A percentile compares a stretch with the other conserved stretches of the same genome.
Evolutionary conservation across 2,113 vertebrate genomes (phyloP).

Genomic region (Panthera tigris): DNA sequence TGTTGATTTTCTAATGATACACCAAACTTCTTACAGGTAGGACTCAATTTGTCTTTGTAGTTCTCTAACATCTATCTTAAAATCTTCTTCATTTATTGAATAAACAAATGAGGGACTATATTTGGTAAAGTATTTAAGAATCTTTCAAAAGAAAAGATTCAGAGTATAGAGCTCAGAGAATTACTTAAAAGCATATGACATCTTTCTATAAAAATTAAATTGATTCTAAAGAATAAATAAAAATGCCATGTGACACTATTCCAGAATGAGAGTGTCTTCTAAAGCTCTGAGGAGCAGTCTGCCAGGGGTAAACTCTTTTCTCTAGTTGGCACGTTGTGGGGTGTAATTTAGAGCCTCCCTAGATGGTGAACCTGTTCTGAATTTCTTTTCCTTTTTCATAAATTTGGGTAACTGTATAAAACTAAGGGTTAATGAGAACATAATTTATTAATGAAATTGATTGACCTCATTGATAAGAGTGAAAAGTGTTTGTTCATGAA

Average conservation of each 20-base stretch:
- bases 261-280: not conserved
- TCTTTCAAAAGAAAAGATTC: not conserved
- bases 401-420: not conserved
- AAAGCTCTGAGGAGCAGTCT: not conserved
- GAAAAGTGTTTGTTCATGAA: not conserved
- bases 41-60: not conserved
- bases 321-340: not conserved
- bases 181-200: not conserved
- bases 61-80: not conserved
- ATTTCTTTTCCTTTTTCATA: not conserved
- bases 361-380: not conserved
- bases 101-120: not conserved
- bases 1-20: not conserved
- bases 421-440: not conserved
- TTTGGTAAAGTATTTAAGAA: not conserved
- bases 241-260: not conserved
- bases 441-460: not conserved
- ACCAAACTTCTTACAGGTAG: not conserved
- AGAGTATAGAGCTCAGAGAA: not conserved
- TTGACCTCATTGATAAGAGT: not conserved
- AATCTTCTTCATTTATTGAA: not conserved
- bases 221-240: not conserved
- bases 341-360: not conserved
- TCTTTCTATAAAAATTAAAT: not conserved
- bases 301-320: not conserved